Evolutionary conservation across 2,888 invertebrate genomes (phyloP), one percentile per base, ranked within the genome.

Genomic region (Autographa gamma): DNA sequence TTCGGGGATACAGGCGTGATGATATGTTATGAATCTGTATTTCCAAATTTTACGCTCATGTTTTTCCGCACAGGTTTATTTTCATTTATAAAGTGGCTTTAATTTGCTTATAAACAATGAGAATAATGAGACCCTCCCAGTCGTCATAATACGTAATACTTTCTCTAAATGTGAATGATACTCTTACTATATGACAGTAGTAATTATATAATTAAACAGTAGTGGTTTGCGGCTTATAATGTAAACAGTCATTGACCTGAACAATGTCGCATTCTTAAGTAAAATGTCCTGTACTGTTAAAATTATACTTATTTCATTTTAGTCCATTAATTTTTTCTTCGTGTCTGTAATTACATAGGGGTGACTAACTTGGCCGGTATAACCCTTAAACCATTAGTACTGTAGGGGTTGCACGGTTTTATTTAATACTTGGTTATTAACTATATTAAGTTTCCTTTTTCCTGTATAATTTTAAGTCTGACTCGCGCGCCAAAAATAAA

Each of bases 261-360:
- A 54, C 59, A 67, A 67, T 63, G 52, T 63, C 52, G 48, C 59
- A 59, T 25, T 7, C 59, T 32, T 52, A 31, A 65, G 34, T 43
- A 52, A 60, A 77, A 0, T 32, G 43, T 60, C 58, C 25, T 59
- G 8, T 14, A 56, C 16, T 38, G 60, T 66, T 74, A 48, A 13
- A 63, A 63, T 67, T 59, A 3, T 16, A 56, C 14, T 34, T 18
- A 14, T 52, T 52, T 31, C 14, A 34, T 54, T 74, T 61, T 66
- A 70, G 61, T 56, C 38, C 60, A 63, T 63, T 54, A 16, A 14
- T 25, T 14, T 59, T 25, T 52, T 14, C 68, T 77, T 61, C 73
- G 68, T 60, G 52, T 25, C 25, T n/a, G 77, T 38, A 68, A 56
- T 73, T 77, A 69, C 62, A 77, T 43, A 13, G 16, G 73, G n/a